Base-by-base conservation (phyloP, 1,140 invertebrate genomes). In the Manduca sexta region DNA sequence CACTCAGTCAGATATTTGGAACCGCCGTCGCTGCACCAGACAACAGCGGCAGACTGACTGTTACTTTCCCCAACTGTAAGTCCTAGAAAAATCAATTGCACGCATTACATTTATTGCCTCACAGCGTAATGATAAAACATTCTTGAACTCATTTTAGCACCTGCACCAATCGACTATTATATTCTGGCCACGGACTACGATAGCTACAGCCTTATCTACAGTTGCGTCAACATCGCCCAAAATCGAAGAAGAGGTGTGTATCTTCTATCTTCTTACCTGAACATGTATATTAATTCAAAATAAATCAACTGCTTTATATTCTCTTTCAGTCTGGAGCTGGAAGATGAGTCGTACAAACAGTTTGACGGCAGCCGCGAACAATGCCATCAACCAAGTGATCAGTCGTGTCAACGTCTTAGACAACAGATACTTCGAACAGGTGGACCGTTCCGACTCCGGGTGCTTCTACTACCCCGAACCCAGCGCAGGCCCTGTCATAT, bases 381-480 rank as follows among this genome's bases (percentile, higher is more conserved):
- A 34, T 1, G 49, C 55, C 10, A 82, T 84, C 12, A 56, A 74
- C 29, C 26, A 29, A n/a, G 18, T 66, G 1, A 53, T 79, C 1
- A 46, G 60, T 14, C 45, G 11, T 1, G 59, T 75, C 5, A 45
- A 78, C 7, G 77, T 84, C 0, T 46, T 84, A 0, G 58, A 81
- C 16, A 51, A 68, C 5, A 60, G 55, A 10, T 84, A 67, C 51
- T 81, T 62, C 38, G 38, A 58, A 0, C 18, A 3, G 8, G 15
- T 45, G n/a, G 54, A 78, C 17, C 75, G 79, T 7, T 58, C 44
- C 17, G 16, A 13, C 0, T 46, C 56, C 5, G 74, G 43, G 1
- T 81, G 77, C 45, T 78, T 79, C 60, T 79, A 70, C 30, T 74
- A 49, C 43, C 77, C 77, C 5, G 64, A 70, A 13, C 64, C 69